Evolutionary conservation across 1,140 invertebrate species (phyloP).

Genomic region (Hylyphantes graminicola): DNA sequence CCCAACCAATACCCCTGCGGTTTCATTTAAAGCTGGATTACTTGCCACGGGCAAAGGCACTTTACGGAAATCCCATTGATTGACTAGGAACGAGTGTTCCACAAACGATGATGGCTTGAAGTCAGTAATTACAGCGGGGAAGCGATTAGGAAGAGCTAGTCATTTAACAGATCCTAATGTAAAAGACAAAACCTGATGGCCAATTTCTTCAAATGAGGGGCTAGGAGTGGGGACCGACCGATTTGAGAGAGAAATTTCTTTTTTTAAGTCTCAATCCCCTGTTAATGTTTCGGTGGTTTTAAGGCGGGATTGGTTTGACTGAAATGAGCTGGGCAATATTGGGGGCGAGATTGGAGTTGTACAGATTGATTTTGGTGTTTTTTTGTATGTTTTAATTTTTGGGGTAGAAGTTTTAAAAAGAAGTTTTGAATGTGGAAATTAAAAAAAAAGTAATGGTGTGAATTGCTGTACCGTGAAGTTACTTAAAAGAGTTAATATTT

Average conservation of each 20-base stretch:
- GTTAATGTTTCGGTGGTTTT: slow-evolving; percentile 40
- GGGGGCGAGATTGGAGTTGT: no score
- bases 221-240: slow-evolving; percentile 30
- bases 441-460: no score
- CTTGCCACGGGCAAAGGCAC: slow-evolving; percentile 27
- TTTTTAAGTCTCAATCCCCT: slow-evolving; percentile 33
- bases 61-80: slow-evolving; percentile 56
- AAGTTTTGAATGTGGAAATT: no score
- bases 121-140: slow-evolving; percentile 54
- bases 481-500: no score
- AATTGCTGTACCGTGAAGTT: no score
- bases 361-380: no score
- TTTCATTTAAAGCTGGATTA: slow-evolving; percentile 51
- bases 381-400: no score
- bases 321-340: no score
- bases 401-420: no score
- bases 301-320: no score
- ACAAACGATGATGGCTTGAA: slow-evolving; percentile 54
- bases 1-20: not conserved
- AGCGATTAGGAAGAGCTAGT: slow-evolving; percentile 49
- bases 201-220: slow-evolving; percentile 54
- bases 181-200: slow-evolving; percentile 47
- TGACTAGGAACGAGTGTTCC: slow-evolving; percentile 57
- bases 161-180: slow-evolving; percentile 60
- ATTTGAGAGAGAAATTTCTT: slow-evolving; percentile 12